phyloP scores from a whole-genome alignment of 1,140 invertebrate species.

The Gryon sp. region DNA sequence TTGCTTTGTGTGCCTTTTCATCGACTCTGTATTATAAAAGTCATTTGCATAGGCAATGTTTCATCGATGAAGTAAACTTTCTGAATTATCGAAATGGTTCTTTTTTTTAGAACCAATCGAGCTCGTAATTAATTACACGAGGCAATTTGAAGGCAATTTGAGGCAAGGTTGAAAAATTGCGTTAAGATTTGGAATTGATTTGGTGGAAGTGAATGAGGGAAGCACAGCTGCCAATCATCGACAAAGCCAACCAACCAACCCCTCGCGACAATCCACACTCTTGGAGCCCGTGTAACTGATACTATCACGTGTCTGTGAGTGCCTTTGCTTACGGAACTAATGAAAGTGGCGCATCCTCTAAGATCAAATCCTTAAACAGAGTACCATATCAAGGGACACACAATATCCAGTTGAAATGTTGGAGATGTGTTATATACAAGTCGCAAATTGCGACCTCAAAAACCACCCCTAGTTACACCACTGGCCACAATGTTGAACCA shows the following conservation, averaged over 20 bases:
- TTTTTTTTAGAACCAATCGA: too few species aligned
- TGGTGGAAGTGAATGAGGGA: too few species aligned
- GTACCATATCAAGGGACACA: constrained; percentile 11
- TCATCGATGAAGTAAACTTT: too few species aligned
- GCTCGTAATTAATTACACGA: too few species aligned
- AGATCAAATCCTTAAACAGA: constrained; percentile 20
- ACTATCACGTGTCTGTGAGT: constrained; percentile 23
- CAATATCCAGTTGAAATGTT: constrained; percentile 52
- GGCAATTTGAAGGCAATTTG: too few species aligned
- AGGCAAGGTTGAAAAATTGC: too few species aligned
- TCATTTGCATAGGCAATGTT: too few species aligned
- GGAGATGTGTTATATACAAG: too few species aligned
- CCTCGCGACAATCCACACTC: constrained; percentile 13
- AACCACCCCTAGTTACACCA: constrained; percentile 57
- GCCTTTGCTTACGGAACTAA: constrained; percentile 21
- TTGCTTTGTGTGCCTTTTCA: too few species aligned
- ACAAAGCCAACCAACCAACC: not conserved
- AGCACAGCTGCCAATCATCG: constrained; percentile 40
- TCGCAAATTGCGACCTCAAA: constrained; percentile 34
- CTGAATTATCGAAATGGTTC: too few species aligned
- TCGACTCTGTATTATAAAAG: too few species aligned
- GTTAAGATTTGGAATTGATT: too few species aligned
- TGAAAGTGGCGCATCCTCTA: constrained; percentile 17
- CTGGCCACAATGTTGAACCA: constrained; percentile 54
- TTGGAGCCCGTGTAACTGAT: constrained; percentile 13